Base-by-base conservation (phyloP, 2,888 invertebrate species). In the Molorchus minor region DNA sequence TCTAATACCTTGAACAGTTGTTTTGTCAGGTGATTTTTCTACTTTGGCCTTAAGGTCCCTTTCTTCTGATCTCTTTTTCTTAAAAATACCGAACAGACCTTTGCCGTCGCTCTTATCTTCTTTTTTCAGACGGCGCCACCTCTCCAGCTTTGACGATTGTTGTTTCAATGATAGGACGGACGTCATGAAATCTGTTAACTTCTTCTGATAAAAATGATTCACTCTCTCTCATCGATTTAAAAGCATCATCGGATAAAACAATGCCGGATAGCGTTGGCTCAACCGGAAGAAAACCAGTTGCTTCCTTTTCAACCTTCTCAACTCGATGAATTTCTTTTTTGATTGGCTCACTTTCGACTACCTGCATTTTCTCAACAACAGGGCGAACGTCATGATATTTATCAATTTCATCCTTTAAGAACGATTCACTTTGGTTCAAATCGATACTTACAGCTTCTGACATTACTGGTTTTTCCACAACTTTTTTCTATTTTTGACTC, bases 301-400 rank as follows among this genome's bases (percentile, higher is more conserved):
- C 33, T 12, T 46, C 13, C 3, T 12, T 19, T 30, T 15, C 54
- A 25, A 13, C 10, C 5, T 29, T 44, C 16, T 16, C 25, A 16
- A 30, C 10, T 10, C 16, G 12, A 33, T 43, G 46, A 20, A 12
- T 45, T 35, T 40, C 36, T 8, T 46, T 52, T 40, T 41, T n/a
- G 33, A 35, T 1, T 45, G 33, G 8, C 35, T 41, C 12, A 38
- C 45, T 8, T 43, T 41, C 20, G 10, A 33, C 43, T 55, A 33
- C 13, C 4, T 7, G 17, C 40, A 10, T 15, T 17, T 21, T 13
- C 7, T 33, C n/a, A 29, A 56, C 38, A 2, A 67, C 38, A 41
- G 67, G 67, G 12, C 62, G 60, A 19, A 68, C 68, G 58, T 70
- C 69, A 15, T 69, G 58, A 40, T 66, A 65, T 36, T 63, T 61